Conservation (phyloP, 2,113 vertebrate genomes). For the Otis tarda region DNA sequence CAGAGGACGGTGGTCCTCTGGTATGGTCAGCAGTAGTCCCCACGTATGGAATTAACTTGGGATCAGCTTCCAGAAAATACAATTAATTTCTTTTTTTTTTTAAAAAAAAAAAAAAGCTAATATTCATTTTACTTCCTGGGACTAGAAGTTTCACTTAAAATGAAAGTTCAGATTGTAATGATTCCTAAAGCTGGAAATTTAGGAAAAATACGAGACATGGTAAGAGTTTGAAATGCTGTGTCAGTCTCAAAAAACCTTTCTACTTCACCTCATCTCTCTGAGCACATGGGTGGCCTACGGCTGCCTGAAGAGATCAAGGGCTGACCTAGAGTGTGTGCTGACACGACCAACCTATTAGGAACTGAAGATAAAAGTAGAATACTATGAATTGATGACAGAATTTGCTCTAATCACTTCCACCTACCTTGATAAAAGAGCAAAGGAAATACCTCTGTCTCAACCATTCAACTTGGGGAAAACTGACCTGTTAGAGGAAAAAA, state of each 20-base stretch:
- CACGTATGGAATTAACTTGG: not conserved
- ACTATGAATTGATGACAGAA: not conserved
- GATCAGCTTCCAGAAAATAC: not conserved
- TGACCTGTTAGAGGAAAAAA: not conserved
- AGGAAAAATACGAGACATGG: not conserved
- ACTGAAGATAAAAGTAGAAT: slow-evolving; percentile 42
- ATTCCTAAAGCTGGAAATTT: not conserved
- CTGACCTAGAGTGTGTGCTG: slow-evolving; percentile 43
- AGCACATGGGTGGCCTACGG: slow-evolving; percentile 20
- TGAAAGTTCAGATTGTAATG: not conserved
- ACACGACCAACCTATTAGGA: slow-evolving; percentile 30
- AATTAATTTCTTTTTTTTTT: not conserved
- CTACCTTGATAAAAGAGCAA: slow-evolving; percentile 60
- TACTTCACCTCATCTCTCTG: slow-evolving; percentile 40
- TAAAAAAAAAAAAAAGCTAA: not conserved
- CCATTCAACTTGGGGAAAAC: not conserved
- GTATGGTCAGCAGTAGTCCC: not conserved
- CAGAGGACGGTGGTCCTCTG: not conserved
- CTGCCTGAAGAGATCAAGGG: slow-evolving; percentile 55
- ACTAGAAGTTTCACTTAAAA: not conserved
- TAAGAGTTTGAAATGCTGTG: not conserved
- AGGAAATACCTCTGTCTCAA: slow-evolving; percentile 8
- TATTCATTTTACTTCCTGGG: not conserved
- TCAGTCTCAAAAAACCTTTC: slow-evolving; percentile 37
- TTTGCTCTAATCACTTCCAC: slow-evolving; percentile 61